Conservation (phyloP, 2,888 invertebrate genomes). For the Notodonta dromedarius region DNA sequence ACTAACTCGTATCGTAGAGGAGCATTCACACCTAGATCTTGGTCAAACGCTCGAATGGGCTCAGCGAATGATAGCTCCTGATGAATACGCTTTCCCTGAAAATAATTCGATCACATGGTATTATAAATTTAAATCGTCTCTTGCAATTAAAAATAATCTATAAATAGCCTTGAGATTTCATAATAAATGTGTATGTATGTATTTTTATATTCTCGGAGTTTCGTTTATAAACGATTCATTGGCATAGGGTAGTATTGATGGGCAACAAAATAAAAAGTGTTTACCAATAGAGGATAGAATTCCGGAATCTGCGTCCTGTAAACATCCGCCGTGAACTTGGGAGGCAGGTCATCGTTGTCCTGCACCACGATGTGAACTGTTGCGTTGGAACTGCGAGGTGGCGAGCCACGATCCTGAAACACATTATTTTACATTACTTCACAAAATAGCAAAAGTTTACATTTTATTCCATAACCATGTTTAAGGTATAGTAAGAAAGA, state of each 20-base stretch:
- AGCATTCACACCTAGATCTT: slow-evolving; percentile 90
- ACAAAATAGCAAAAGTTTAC: too few relatives aligned
- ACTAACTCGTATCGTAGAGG: slow-evolving; percentile 91
- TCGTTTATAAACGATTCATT: too few relatives aligned
- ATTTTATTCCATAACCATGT: too few relatives aligned
- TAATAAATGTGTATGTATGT: neutral
- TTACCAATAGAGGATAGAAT: slow-evolving; percentile 91
- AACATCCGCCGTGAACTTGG: slow-evolving; percentile 91
- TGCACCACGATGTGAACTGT: slow-evolving; percentile 88
- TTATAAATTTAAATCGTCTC: neutral
- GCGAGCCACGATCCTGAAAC: slow-evolving; percentile 91
- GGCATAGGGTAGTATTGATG: too few relatives aligned
- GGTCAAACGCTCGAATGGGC: slow-evolving; percentile 91
- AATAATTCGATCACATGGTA: slow-evolving; percentile 10
- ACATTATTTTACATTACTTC: neutral
- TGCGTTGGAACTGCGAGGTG: slow-evolving; percentile 89
- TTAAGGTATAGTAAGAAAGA: too few relatives aligned
- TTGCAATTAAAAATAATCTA: neutral
- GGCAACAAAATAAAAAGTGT: slow-evolving; percentile 39
- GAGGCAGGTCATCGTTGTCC: slow-evolving; percentile 92
- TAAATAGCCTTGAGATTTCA: neutral
- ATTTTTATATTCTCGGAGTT: neutral
- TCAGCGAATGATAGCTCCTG: slow-evolving; percentile 88
- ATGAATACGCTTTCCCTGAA: slow-evolving; percentile 89
- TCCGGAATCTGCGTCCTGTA: slow-evolving; percentile 93